phyloP scores from a whole-genome alignment of 2,113 vertebrate species.

The Rhegmatorhina hoffmannsi region DNA sequence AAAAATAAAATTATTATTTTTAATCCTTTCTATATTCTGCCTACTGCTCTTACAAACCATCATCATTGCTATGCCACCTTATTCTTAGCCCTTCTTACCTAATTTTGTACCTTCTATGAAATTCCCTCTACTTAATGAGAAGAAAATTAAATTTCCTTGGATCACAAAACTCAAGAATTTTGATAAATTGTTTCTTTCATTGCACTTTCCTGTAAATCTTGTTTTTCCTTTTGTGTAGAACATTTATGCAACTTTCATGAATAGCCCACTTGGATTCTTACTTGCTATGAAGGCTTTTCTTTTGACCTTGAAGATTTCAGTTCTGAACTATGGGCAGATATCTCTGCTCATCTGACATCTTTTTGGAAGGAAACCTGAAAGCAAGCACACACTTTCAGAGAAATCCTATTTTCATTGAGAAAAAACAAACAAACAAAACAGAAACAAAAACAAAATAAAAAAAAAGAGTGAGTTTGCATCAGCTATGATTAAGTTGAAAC shows the following conservation, averaged over 20 bases:
- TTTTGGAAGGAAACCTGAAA: background rate
- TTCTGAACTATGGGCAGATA: background rate
- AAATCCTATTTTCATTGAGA: background rate
- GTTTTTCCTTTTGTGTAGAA: background rate
- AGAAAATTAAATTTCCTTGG: background rate
- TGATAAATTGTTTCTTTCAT: background rate
- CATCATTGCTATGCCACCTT: background rate
- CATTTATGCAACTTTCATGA: background rate
- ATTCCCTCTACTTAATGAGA: background rate
- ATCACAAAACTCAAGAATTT: background rate
- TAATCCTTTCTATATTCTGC: background rate
- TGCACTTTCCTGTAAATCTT: background rate
- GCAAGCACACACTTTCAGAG: accelerated
- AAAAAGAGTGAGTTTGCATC: background rate
- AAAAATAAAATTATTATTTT: background rate
- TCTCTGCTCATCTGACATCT: background rate
- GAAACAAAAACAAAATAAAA: too few species aligned
- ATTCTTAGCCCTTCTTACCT: background rate
- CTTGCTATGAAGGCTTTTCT: background rate
- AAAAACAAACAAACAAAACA: too few species aligned
- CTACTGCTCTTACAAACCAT: background rate
- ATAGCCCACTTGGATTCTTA: background rate
- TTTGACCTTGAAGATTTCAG: background rate
- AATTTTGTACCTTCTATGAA: background rate
- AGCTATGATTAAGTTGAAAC: background rate